A percentile compares a stretch with the other conserved stretches of the same genome.
These are phyloP conservation scores for Eupithecia vulgata DNA, from an alignment of 2,888 invertebrate species.

Conservation along the genomic window DNA sequence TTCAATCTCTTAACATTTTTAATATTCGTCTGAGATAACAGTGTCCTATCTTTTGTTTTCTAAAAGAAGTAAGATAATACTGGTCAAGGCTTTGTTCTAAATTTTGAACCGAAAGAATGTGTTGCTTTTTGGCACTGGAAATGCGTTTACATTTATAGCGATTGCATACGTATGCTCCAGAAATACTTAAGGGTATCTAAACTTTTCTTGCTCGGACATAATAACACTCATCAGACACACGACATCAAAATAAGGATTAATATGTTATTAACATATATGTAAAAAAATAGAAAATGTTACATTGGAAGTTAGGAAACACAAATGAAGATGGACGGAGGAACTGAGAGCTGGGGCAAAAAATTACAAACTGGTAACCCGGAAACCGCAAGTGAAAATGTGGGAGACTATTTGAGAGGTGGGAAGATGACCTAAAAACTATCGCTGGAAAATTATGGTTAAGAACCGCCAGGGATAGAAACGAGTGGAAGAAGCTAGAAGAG, in stretches of 20 bases:
- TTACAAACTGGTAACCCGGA: too few species aligned
- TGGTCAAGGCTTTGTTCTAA: constrained; percentile 21
- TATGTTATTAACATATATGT: too few species aligned
- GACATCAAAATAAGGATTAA: background rate
- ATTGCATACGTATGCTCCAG: background rate
- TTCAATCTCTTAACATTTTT: background rate
- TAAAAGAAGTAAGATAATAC: background rate
- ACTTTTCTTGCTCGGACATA: background rate
- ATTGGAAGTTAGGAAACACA: too few species aligned
- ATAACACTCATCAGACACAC: background rate
- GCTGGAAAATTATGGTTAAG: too few species aligned
- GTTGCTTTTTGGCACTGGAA: constrained; percentile 24
- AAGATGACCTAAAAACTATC: too few species aligned
- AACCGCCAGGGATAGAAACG: too few species aligned
- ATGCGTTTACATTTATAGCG: background rate
- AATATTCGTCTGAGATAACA: background rate
- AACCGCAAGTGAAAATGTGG: too few species aligned
- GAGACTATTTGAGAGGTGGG: too few species aligned
- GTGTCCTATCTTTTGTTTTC: background rate
- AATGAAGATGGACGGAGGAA: too few species aligned
- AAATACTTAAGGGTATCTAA: background rate
- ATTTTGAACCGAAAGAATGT: constrained; percentile 14
- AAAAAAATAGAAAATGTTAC: too few species aligned
- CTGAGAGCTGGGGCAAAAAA: too few species aligned
- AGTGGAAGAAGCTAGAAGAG: too few species aligned